phyloP scores from a whole-genome alignment of 2,797 vertebrate genomes.

The Hirundo rustica region DNA sequence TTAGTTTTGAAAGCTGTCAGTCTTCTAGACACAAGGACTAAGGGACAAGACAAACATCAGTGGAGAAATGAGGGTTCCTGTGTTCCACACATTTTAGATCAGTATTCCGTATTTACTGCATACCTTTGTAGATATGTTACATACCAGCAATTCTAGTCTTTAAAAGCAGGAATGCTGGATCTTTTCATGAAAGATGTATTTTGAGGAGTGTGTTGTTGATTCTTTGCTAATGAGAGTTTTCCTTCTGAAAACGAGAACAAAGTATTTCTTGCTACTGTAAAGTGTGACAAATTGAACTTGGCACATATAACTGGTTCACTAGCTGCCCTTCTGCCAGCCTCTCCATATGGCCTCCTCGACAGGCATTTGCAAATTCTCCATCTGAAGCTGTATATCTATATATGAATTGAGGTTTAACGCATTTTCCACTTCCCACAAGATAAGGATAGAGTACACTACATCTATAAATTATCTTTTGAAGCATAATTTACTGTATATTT shows the following conservation, averaged over 20 bases:
- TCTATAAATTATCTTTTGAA: not conserved
- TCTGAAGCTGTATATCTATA: not conserved
- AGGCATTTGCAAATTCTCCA: constrained; percentile 22
- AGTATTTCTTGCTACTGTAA: not conserved
- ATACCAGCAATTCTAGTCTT: not conserved
- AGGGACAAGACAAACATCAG: not conserved
- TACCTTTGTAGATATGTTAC: not conserved
- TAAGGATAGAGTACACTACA: not conserved
- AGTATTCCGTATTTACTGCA: not conserved
- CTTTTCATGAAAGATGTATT: not conserved
- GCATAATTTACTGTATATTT: not conserved
- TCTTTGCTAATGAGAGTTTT: not conserved
- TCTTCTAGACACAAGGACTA: not conserved
- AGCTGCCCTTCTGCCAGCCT: constrained; percentile 63
- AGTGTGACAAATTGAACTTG: constrained; percentile 59
- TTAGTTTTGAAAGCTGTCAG: not conserved
- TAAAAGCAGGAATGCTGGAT: not conserved
- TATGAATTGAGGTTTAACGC: not conserved
- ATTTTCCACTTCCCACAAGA: not conserved
- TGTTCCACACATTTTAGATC: not conserved
- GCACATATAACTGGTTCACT: constrained; percentile 66
- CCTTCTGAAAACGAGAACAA: not conserved
- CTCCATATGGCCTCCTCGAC: constrained; percentile 52
- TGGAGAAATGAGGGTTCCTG: not conserved
- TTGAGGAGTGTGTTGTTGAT: not conserved